Evolutionary conservation across 2,888 invertebrate species (phyloP), one percentile per base, ranked within the genome.

Genomic region (Crioceris asparagi): DNA sequence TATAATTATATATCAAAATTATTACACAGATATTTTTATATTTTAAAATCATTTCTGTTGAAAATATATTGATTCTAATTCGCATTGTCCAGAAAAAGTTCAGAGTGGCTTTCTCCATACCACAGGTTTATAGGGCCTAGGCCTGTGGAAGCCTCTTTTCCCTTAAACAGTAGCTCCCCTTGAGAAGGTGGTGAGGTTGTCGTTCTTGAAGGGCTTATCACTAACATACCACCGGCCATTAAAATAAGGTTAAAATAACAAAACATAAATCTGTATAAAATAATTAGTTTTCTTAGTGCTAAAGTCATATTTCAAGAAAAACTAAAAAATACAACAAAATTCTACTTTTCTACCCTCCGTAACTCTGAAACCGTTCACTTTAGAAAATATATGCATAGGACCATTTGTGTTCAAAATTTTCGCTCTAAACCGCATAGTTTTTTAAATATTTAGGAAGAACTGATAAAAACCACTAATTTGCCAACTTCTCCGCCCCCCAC

Each of bases 91-190:
- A n/a, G n/a, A n/a, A n/a, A n/a, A n/a, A n/a, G n/a, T n/a, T n/a
- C n/a, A n/a, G n/a, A n/a, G n/a, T n/a, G n/a, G n/a, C n/a, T n/a
- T n/a, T n/a, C n/a, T n/a, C n/a, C n/a, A n/a, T n/a, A n/a, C n/a
- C n/a, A n/a, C n/a, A n/a, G n/a, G n/a, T n/a, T n/a, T n/a, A n/a
- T n/a, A n/a, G n/a, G n/a, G n/a, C n/a, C n/a, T n/a, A n/a, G n/a
- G n/a, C n/a, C n/a, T n/a, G n/a, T n/a, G n/a, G n/a, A n/a, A n/a
- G 26, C 27, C 37, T 37, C 32, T 32, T 32, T 37, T 32, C 37
- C 27, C 32, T 27, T 37, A 37, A 37, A 37, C 32, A 37, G 29
- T 29, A 37, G 37, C 29, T 25, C 37, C 37, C 32, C 37, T 37
- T 37, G 31, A 23, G 19, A 31, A 36, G 21, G 11, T 7, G 29